Evolutionary conservation across 2,113 vertebrate species (phyloP).

Genomic region (Athene noctua): DNA sequence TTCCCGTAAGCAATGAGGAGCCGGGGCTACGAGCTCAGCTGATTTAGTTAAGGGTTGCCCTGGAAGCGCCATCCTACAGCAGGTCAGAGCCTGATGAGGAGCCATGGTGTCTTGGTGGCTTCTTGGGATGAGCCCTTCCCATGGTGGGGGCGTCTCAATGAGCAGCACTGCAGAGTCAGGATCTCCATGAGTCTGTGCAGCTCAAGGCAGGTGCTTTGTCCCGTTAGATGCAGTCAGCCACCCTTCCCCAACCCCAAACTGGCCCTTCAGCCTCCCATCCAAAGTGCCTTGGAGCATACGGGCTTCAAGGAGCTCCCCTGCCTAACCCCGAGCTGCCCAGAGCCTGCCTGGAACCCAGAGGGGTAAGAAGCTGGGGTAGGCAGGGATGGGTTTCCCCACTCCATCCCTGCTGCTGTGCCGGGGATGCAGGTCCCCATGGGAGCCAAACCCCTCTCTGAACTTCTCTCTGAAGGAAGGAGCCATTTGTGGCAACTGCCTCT

Average conservation of each 20-base stretch:
- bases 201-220: background rate
- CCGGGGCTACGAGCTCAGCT: background rate
- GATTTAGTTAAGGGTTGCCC: background rate
- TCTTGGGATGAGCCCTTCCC: background rate
- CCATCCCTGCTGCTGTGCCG: rapidly evolving
- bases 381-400: background rate
- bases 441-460: background rate
- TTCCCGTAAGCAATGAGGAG: background rate
- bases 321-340: background rate
- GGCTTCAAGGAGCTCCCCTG: background rate
- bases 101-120: background rate
- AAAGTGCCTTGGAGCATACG: rapidly evolving
- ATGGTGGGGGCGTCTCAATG: rapidly evolving
- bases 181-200: background rate
- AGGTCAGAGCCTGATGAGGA: background rate
- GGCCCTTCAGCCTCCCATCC: background rate
- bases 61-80: rapidly evolving
- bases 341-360: background rate
- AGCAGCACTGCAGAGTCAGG: background rate
- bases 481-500: background rate
- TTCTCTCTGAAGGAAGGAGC: background rate
- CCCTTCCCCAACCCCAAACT: background rate
- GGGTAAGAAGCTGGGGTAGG: background rate
- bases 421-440: background rate
- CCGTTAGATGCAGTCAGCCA: background rate